Evolutionary conservation across 2,113 vertebrate genomes (phyloP), one percentile per base, ranked within the genome.

Genomic region (Notiomystis cincta): DNA sequence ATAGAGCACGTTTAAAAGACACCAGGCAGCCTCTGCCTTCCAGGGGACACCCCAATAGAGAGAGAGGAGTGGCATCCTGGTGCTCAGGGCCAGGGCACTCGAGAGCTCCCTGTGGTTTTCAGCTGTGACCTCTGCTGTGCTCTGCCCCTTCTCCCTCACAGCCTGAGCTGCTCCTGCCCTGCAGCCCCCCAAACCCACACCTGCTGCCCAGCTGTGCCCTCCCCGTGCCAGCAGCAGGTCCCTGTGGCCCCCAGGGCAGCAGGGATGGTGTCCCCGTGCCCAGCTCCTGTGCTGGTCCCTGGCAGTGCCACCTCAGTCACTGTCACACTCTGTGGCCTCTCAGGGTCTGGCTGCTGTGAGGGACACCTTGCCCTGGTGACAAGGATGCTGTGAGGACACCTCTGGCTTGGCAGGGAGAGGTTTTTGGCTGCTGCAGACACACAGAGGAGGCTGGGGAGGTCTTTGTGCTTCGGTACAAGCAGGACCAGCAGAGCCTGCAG

Each of bases 1-100:
- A 94, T 84, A 92, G 83, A 93, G 93, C 83, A 16, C 83, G 76
- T 35, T 96, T 81, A 81, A 89, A 84, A 96, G 84, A 89, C 70
- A 77, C 57, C 23, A 89, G 53, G 64, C 87, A 93, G 89, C 47
- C 89, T 82, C 78, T 96, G 66, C 66, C 44, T 75, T 58, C 58
- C 2, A 5, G n/a, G 89, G 87, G 87, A 77, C 80, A 90, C 61
- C 8, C 47, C 71, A 69, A 89, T 50, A 66, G 78, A 79, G 13
- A 78, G 48, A 76, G 27, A 72, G 70, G 47, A 91, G 72, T 72
- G 56, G 10, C 48, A 24, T 25, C 72, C 47, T 54, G 24, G 21
- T 75, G 75, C 88, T 90, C 72, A 27, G 58, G 76, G 77, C 50
- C 57, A 4, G 44, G 24, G 82, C 48, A 61, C 78, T 91, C 30